Evolutionary conservation across 2,888 invertebrate species (phyloP).

Genomic region (Caenorhabditis zanzibari): DNA sequence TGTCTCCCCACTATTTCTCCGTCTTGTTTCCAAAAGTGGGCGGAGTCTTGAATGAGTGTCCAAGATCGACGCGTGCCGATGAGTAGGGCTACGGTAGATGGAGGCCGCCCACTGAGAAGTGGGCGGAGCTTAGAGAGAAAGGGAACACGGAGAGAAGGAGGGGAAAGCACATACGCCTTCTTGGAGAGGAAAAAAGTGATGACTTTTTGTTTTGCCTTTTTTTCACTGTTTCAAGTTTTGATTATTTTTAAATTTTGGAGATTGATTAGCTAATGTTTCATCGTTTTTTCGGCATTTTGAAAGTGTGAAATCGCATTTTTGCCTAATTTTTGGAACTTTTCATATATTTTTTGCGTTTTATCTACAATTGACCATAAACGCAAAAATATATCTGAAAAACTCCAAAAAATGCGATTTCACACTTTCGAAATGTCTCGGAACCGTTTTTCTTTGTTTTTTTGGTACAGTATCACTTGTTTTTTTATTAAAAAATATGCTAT

Average conservation of each 20-base stretch:
- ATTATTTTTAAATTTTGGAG: not conserved
- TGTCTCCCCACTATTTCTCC: slow-evolving; percentile 2
- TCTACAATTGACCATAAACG: too few relatives aligned
- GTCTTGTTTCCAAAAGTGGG: not conserved
- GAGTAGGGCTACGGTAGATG: slow-evolving; percentile 26
- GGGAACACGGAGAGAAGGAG: not conserved
- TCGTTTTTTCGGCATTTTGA: too few relatives aligned
- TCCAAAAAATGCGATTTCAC: too few relatives aligned
- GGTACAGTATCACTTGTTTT: too few relatives aligned
- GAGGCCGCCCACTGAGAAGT: slow-evolving; percentile 15
- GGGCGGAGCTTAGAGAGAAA: slow-evolving; percentile 10
- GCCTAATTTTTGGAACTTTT: too few relatives aligned
- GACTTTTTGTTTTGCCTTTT: slow-evolving; percentile 4
- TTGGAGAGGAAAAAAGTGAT: not conserved
- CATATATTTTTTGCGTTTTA: too few relatives aligned
- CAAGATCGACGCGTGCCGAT: slow-evolving; percentile 33
- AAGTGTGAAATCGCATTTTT: too few relatives aligned
- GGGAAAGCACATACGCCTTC: slow-evolving; percentile 1
- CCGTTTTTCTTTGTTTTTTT: too few relatives aligned
- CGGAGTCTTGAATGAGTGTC: slow-evolving; percentile 2
- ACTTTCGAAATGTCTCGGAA: too few relatives aligned
- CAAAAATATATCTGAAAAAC: too few relatives aligned
- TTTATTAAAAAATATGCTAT: too few relatives aligned
- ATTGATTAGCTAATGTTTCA: too few relatives aligned
- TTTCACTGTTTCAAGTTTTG: not conserved